Percentiles rank a stretch among this genome's conserved stretches.
Evolutionary conservation across 2,113 vertebrate species (phyloP).

Genomic region (Leucopternis melanops): DNA sequence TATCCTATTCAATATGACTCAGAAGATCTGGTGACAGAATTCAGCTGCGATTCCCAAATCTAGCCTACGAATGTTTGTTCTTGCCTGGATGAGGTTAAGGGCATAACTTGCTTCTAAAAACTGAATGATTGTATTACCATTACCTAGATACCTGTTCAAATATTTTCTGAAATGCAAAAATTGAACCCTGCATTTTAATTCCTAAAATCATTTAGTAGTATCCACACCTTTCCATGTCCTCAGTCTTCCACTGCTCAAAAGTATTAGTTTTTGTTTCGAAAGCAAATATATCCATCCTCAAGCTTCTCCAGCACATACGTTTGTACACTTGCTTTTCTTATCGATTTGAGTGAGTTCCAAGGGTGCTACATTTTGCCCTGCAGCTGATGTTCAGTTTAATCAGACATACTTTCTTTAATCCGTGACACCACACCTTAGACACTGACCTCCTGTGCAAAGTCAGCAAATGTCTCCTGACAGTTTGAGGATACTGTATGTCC

Average conservation of each 20-base stretch:
- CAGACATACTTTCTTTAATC: conserved; percentile 31
- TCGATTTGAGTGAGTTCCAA: not conserved
- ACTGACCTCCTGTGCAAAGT: conserved; percentile 12
- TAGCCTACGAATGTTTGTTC: not conserved
- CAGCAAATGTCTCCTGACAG: conserved; percentile 37
- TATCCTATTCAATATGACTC: not conserved
- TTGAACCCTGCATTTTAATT: not conserved
- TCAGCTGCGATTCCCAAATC: not conserved
- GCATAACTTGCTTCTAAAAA: not conserved
- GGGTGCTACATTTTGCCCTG: not conserved
- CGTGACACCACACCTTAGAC: conserved; percentile 42
- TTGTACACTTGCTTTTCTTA: not conserved
- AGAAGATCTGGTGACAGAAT: not conserved
- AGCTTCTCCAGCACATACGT: not conserved
- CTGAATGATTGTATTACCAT: not conserved
- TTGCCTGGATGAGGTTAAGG: not conserved
- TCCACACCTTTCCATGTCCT: not conserved
- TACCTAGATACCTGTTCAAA: not conserved
- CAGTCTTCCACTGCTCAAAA: not conserved
- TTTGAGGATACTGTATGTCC: conserved; percentile 13
- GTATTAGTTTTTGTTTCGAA: not conserved
- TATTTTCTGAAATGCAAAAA: not conserved
- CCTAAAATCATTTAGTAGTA: not conserved
- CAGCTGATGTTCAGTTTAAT: conserved; percentile 43
- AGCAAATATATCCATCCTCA: not conserved